phyloP scores from a whole-genome alignment of 2,888 invertebrate genomes.

The Octonoba sinensis region DNA sequence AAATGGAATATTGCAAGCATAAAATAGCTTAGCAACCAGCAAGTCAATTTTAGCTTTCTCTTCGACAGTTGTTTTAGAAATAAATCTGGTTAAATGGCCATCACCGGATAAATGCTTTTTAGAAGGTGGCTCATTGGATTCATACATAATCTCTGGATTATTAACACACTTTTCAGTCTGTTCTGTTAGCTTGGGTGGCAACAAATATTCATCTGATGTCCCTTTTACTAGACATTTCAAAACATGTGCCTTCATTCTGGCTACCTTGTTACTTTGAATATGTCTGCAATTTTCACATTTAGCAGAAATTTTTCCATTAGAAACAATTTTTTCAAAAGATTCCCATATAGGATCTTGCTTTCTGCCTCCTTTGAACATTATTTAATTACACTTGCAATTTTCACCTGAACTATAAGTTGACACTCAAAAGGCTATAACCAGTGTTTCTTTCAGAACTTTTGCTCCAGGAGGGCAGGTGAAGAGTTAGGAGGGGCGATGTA shows the following conservation, averaged over 20 bases:
- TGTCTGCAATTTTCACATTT: not conserved
- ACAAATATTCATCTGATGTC: not conserved
- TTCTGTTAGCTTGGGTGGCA: not conserved
- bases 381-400: too few relatives aligned
- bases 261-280: too few relatives aligned
- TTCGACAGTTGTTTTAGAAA: not conserved
- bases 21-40: not conserved
- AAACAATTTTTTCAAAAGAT: not conserved
- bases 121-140: not conserved
- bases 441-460: too few relatives aligned
- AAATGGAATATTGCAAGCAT: slow-evolving; percentile 1
- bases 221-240: not conserved
- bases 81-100: not conserved
- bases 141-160: not conserved
- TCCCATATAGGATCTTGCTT: not conserved
- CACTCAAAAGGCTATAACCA: too few relatives aligned
- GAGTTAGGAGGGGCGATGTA: too few relatives aligned
- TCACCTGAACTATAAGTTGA: too few relatives aligned
- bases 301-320: not conserved
- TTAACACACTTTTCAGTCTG: not conserved
- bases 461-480: too few relatives aligned
- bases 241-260: not conserved
- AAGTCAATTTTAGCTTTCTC: not conserved
- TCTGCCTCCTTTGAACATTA: too few relatives aligned
- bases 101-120: not conserved